These are phyloP conservation scores for Drosophila testacea DNA, from an alignment of 2,888 invertebrate genomes.

Conservation along the genomic window DNA sequence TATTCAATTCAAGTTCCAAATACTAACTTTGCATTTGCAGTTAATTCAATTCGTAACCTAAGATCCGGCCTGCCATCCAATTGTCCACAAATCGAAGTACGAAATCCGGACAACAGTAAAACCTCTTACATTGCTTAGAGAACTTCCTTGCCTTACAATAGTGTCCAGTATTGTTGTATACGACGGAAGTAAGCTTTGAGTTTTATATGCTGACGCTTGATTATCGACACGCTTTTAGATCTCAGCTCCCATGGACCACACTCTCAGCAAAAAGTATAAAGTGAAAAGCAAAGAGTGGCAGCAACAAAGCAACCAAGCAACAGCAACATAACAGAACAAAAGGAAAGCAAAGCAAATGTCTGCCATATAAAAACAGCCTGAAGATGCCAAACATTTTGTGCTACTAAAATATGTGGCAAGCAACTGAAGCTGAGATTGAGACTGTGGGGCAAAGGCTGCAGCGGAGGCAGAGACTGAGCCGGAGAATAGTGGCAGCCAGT, in stretches of 20 bases:
- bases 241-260: constrained; percentile 1
- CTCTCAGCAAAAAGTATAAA: constrained; percentile 16
- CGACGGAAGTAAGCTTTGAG: constrained; percentile 63
- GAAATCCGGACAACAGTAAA: constrained; percentile 37
- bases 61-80: constrained; percentile 26
- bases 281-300: constrained; percentile 21
- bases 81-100: constrained; percentile 37
- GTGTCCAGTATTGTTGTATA: constrained; percentile 45
- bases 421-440: constrained; percentile 10
- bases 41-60: constrained; percentile 17
- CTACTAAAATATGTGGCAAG: constrained; percentile 51
- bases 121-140: constrained; percentile 20
- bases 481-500: constrained; percentile 10
- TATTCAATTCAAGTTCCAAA: neutral
- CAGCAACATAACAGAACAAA: constrained; percentile 8
- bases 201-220: constrained; percentile 78
- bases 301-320: constrained; percentile 28
- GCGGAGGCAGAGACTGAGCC: constrained; percentile 4
- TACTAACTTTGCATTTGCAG: constrained; percentile 8
- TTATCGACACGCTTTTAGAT: constrained; percentile 69
- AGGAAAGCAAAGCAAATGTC: constrained; percentile 41
- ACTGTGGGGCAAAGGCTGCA: neutral
- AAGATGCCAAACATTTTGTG: constrained; percentile 77
- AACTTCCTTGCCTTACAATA: constrained; percentile 20
- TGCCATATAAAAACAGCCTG: constrained; percentile 57